Conservation (phyloP, 2,113 vertebrate genomes). For the Pelodiscus sinensis region DNA sequence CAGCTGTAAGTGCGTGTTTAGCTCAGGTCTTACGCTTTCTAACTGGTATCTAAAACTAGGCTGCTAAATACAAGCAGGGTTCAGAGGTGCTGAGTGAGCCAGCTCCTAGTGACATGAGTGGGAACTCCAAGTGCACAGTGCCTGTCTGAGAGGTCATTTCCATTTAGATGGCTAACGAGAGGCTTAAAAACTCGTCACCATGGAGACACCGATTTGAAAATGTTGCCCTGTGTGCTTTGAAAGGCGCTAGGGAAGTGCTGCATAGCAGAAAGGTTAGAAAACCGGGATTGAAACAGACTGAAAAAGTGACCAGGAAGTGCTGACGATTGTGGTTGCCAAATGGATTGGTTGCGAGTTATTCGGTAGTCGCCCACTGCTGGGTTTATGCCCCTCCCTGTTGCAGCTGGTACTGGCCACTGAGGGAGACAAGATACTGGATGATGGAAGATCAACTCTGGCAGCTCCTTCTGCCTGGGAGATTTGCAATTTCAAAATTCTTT, state of each 20-base stretch:
- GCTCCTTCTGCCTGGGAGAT: background rate
- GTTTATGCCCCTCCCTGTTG: accelerated
- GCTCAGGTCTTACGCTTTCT: background rate
- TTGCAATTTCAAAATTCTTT: background rate
- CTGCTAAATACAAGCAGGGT: background rate
- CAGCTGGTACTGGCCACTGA: background rate
- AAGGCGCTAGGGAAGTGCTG: background rate
- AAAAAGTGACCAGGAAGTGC: background rate
- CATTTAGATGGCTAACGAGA: background rate
- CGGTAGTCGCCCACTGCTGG: accelerated
- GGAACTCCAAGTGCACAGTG: background rate
- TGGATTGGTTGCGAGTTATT: background rate
- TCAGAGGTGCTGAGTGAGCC: background rate
- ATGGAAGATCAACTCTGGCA: background rate
- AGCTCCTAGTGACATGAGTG: background rate
- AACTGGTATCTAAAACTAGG: background rate
- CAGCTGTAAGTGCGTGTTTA: background rate
- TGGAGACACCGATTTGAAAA: background rate
- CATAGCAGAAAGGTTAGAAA: background rate
- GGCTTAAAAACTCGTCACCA: background rate
- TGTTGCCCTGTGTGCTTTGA: background rate
- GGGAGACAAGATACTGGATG: background rate
- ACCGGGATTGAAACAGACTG: background rate
- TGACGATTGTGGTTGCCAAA: background rate
- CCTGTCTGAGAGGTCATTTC: background rate